Conservation (phyloP, 1,140 invertebrate genomes). For the Lordiphosa mommai region DNA sequence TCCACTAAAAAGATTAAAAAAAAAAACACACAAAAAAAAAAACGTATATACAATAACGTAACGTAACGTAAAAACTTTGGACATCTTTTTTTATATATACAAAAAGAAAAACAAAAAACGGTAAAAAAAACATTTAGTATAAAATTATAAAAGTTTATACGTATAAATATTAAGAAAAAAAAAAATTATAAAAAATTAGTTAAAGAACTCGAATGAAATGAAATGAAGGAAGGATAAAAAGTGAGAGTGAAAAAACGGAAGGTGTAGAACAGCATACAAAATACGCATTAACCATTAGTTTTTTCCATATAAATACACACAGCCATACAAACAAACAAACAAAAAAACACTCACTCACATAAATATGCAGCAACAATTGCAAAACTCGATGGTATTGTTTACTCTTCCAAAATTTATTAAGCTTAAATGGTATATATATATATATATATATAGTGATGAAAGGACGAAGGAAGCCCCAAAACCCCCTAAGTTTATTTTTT, state of each 20-base stretch:
- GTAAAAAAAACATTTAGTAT: constrained; percentile 73
- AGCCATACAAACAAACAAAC: constrained; percentile 16
- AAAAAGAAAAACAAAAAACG: constrained; percentile 49
- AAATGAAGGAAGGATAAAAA: constrained; percentile 41
- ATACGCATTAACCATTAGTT: constrained; percentile 71
- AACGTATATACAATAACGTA: constrained; percentile 75
- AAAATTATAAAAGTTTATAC: constrained; percentile 79
- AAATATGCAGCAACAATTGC: constrained; percentile 72
- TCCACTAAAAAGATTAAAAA: constrained; percentile 59
- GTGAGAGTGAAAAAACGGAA: constrained; percentile 35
- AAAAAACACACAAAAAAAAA: constrained; percentile 29
- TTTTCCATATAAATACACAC: constrained; percentile 58
- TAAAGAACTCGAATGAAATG: constrained; percentile 72
- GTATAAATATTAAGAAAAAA: constrained; percentile 64
- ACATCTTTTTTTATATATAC: constrained; percentile 78
- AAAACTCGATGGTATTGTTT: constrained; percentile 78
- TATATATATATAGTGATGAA: constrained; percentile 24
- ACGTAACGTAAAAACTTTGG: constrained; percentile 73
- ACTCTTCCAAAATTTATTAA: constrained; percentile 78
- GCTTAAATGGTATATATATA: constrained; percentile 52
- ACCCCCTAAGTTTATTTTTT: constrained; percentile 77
- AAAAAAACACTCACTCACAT: constrained; percentile 15
- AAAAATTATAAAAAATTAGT: constrained; percentile 70
- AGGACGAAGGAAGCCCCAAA: constrained; percentile 34
- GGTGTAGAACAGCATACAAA: constrained; percentile 64